Percentiles rank a stretch among this genome's conserved stretches.
Conservation (phyloP, 2,797 vertebrate species). For the Gallinago stenura region DNA sequence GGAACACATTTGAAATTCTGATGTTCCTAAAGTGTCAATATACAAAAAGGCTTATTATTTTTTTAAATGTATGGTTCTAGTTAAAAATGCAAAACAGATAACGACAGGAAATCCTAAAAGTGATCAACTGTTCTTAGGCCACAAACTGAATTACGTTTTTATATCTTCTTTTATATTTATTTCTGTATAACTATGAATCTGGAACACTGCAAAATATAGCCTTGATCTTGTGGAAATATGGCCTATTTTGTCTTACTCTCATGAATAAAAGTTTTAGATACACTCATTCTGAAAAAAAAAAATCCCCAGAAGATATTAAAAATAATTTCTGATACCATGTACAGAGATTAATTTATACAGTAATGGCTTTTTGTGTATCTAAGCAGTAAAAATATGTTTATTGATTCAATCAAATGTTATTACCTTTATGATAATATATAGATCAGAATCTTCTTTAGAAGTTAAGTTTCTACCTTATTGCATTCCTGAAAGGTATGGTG, state of each 20-base stretch:
- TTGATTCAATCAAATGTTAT: neutral
- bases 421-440: neutral
- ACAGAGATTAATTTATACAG: neutral
- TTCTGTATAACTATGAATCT: neutral
- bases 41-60: neutral
- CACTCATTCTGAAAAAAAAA: neutral
- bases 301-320: neutral
- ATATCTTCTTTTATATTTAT: neutral
- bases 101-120: neutral
- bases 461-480: neutral
- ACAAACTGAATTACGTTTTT: neutral
- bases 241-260: neutral
- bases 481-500: neutral
- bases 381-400: neutral
- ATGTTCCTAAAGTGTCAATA: conserved; percentile 5
- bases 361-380: neutral
- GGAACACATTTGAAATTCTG: conserved; percentile 12
- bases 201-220: neutral
- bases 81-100: neutral
- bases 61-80: neutral
- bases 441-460: neutral
- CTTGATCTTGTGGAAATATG: neutral
- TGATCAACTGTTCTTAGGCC: neutral
- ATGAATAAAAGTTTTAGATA: neutral
- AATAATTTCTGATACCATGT: neutral